Percentiles rank a stretch among this genome's conserved stretches.
These are phyloP conservation scores for Dryocosmus kuriphilus DNA, from an alignment of 2,888 invertebrate genomes.

Conservation along the genomic window DNA sequence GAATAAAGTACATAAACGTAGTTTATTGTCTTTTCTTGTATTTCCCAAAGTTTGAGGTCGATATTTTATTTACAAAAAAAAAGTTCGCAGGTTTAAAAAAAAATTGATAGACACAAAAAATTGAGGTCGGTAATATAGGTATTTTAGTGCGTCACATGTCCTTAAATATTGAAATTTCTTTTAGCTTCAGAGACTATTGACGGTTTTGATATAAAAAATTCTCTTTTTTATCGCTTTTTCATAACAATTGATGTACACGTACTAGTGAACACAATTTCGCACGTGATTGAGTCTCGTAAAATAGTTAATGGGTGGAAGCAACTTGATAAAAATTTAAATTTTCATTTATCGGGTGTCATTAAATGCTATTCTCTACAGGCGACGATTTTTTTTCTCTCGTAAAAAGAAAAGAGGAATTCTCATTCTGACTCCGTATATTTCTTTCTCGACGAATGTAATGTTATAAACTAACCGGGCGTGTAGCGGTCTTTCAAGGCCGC, in stretches of 20 bases:
- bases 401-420: background rate
- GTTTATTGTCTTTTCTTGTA: no score
- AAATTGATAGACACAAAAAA: no score
- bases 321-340: background rate
- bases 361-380: background rate
- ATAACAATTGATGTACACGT: no score
- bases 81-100: no score
- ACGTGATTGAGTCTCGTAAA: background rate
- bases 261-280: background rate
- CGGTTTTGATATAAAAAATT: background rate
- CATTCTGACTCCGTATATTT: background rate
- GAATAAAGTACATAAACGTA: no score
- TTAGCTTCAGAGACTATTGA: background rate
- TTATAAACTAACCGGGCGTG: conserved; percentile 9
- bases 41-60: no score
- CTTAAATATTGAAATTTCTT: no score
- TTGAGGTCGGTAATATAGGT: no score
- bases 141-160: no score
- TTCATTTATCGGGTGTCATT: background rate
- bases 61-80: no score
- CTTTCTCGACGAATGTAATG: background rate
- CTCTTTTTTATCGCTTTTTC: background rate
- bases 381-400: background rate
- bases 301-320: background rate
- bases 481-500: conserved; percentile 64